Evolutionary conservation across 1,140 invertebrate genomes (phyloP), one percentile per base, ranked within the genome.

Genomic region (Paralvinella palmiformis): DNA sequence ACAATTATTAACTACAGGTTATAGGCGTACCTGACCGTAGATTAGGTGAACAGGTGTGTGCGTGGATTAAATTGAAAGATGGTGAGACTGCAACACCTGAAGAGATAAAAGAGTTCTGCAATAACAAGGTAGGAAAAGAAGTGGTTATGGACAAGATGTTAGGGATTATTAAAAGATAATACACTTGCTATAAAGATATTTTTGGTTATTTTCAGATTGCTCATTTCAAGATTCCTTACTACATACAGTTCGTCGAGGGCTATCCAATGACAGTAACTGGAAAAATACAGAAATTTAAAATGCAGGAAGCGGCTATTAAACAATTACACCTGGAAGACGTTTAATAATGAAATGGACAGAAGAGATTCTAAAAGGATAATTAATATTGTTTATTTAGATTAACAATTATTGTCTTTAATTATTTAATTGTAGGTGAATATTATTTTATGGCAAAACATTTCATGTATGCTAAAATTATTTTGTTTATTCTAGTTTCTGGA

Each of bases 211-310:
- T 82, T 62, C 77, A 87, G 83, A 84, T 95, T 56, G 85, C 91
- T 0, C 82, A 86, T 69, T 95, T 87, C 71, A 96, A 96, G 81
- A 86, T 94, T 57, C 92, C 92, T 1, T 83, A 84, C 27, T 87
- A 90, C 71, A 77, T 95, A 5, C 70, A 84, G 35, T 85, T 89
- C 70, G 82, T 90, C 0, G 70, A 79, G 0, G 79, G 86, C 33
- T 93, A 89, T 79, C 92, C 92, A 13, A 88, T 88, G 73, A 95
- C 91, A 0, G 81, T 85, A 0, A 91, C 90, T 1, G 92, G 92
- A 1, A 95, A 92, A 82, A 84, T 91, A 50, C 88, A 91, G 75
- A 92, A 92, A 71, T 86, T 82, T 72, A 84, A 84, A 72, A 77
- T 92, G 4, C 74, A 77, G 20, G 76, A 88, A 62, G 62, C 68